Conservation (phyloP, 2,797 vertebrate species). For the Benthosema pterotum region DNA sequence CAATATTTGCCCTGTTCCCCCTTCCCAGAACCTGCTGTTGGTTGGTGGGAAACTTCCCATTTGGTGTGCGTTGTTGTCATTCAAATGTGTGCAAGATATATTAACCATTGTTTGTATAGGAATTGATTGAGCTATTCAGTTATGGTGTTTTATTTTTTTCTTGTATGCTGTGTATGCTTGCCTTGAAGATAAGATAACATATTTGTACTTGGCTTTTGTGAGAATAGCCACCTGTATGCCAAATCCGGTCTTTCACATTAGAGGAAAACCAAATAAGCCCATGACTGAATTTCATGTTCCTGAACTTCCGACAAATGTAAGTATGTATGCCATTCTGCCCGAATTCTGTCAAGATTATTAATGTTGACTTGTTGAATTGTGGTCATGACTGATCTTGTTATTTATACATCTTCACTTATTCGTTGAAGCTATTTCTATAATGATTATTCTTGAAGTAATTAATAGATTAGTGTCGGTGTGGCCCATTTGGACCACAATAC, state of each 20-base stretch:
- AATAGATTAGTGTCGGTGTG: too few species aligned
- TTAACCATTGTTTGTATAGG: slow-evolving; percentile 43
- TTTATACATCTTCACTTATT: too few species aligned
- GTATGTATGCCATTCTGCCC: too few species aligned
- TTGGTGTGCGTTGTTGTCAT: slow-evolving; percentile 68
- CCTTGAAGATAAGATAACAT: slow-evolving; percentile 24
- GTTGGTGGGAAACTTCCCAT: slow-evolving; percentile 76
- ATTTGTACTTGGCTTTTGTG: not conserved
- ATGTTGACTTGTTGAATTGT: too few species aligned
- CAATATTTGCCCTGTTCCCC: slow-evolving; percentile 64
- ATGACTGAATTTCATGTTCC: too few species aligned
- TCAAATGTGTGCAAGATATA: slow-evolving; percentile 59
- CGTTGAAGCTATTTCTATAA: not conserved
- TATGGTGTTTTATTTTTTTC: slow-evolving; percentile 1
- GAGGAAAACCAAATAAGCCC: too few species aligned
- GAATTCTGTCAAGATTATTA: too few species aligned
- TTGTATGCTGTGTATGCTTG: slow-evolving; percentile 1
- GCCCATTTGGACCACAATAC: too few species aligned
- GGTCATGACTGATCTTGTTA: too few species aligned
- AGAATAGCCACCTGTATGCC: too few species aligned
- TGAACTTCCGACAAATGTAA: too few species aligned
- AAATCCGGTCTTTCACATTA: too few species aligned
- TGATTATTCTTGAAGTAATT: not conserved
- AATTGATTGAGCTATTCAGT: slow-evolving; percentile 32
- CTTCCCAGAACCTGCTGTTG: slow-evolving; percentile 55